Percentiles rank a stretch among this genome's conserved stretches.
These are phyloP conservation scores for Toxotes lorentzi DNA, from an alignment of 2,797 vertebrate genomes.

Conservation along the genomic window DNA sequence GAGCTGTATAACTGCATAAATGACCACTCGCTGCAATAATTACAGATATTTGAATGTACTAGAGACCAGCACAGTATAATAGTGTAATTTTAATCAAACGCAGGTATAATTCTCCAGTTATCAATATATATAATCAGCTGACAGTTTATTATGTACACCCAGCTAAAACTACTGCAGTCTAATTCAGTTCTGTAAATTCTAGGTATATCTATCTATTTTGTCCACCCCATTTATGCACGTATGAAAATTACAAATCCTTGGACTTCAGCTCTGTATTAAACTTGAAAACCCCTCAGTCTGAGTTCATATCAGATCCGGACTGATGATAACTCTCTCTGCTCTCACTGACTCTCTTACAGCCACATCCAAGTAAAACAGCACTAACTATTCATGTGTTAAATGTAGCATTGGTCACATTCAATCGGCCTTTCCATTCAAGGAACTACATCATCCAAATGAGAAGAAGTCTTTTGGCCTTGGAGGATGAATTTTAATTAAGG, in stretches of 20 bases:
- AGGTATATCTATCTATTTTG: too few relatives aligned
- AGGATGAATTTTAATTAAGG: constrained; percentile 73
- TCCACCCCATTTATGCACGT: too few relatives aligned
- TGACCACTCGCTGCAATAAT: not conserved
- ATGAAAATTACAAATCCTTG: not conserved
- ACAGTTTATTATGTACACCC: not conserved
- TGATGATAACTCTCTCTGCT: constrained; percentile 7
- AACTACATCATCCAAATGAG: constrained; percentile 47
- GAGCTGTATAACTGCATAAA: not conserved
- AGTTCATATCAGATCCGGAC: not conserved
- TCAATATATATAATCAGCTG: not conserved
- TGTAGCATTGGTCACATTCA: constrained; percentile 54
- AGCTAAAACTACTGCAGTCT: not conserved
- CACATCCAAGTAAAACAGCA: constrained; percentile 5
- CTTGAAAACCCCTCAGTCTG: not conserved
- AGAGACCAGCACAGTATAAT: not conserved
- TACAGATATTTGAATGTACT: constrained; percentile 5
- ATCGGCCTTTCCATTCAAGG: constrained; percentile 44
- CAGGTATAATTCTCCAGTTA: not conserved
- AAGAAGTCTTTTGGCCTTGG: constrained; percentile 50
- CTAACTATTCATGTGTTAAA: constrained; percentile 46
- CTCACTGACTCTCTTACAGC: constrained; percentile 1
- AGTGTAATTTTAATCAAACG: too few relatives aligned
- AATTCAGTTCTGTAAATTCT: not conserved
- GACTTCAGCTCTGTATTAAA: not conserved